A percentile compares a stretch with the other conserved stretches of the same genome.
Conservation (phyloP, 2,888 invertebrate species). For the Caenorhabditis sulstoni region DNA sequence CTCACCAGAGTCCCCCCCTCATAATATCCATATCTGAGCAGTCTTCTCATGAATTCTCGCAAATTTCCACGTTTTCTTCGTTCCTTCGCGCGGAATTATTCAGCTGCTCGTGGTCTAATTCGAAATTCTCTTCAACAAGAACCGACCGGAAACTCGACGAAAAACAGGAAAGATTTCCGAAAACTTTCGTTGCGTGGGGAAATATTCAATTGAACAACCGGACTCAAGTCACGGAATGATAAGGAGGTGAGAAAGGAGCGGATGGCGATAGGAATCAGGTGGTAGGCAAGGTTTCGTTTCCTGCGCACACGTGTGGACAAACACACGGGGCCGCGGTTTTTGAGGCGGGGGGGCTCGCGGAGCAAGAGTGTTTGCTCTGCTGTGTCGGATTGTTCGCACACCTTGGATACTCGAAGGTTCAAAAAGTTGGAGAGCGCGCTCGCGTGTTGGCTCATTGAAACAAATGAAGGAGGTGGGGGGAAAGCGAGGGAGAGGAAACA, state of each 20-base stretch:
- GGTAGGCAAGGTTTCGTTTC: conserved; percentile 45
- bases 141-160: neutral
- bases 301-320: conserved; percentile 26
- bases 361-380: conserved; percentile 40
- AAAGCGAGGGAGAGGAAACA: too few relatives aligned
- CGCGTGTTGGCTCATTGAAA: conserved; percentile 40
- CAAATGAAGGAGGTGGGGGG: conserved; percentile 15
- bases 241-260: conserved; percentile 3
- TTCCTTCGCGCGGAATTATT: conserved; percentile 22
- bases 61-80: conserved; percentile 11
- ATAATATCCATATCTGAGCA: neutral
- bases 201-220: too few relatives aligned
- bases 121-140: conserved; percentile 1
- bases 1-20: neutral
- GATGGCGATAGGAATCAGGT: conserved; percentile 6
- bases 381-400: conserved; percentile 50
- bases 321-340: conserved; percentile 24
- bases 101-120: conserved; percentile 20
- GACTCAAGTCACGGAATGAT: conserved; percentile 33
- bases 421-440: conserved; percentile 40
- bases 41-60: conserved; percentile 3
- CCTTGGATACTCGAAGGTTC: conserved; percentile 46
- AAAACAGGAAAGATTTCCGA: conserved; percentile 8
- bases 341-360: conserved; percentile 31
- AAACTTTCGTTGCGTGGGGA: neutral